Percentiles rank a stretch among this genome's conserved stretches.
Conservation (phyloP, 2,888 invertebrate species). For the Andrena flavipes region DNA sequence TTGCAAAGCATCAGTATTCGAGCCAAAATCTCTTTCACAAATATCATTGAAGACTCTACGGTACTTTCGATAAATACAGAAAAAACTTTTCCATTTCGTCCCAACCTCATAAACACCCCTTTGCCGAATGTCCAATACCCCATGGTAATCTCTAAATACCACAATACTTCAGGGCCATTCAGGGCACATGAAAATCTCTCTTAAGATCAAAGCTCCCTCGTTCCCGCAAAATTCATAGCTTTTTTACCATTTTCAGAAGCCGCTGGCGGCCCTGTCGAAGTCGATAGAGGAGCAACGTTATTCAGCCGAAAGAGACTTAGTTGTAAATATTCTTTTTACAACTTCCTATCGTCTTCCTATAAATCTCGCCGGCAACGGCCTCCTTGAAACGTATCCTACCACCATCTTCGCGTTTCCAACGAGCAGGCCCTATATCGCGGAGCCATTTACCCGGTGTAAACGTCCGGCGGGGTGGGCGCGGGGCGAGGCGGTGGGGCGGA, state of each 20-base stretch:
- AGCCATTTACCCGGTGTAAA: constrained; percentile 78
- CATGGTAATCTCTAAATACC: too few species aligned
- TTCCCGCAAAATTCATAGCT: background rate
- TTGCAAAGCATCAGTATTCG: background rate
- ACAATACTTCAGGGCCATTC: background rate
- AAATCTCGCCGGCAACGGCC: constrained; percentile 50
- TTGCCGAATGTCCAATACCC: too few species aligned
- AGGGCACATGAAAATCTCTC: background rate
- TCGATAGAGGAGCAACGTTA: background rate
- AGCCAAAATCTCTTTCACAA: too few species aligned
- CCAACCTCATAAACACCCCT: too few species aligned
- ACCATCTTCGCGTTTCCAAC: constrained; percentile 52
- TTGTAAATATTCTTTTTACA: constrained; percentile 60
- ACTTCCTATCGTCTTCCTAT: constrained; percentile 60
- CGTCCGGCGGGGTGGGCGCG: constrained; percentile 60
- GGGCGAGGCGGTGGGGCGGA: constrained; percentile 30
- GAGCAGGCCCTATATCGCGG: constrained; percentile 71
- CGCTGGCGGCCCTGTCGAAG: background rate
- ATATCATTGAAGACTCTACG: too few species aligned
- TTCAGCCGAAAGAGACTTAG: background rate
- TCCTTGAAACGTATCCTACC: constrained; percentile 52
- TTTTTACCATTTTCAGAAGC: constrained; percentile 5
- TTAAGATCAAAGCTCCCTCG: background rate
- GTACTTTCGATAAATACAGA: too few species aligned
- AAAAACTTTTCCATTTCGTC: too few species aligned